phyloP scores from a whole-genome alignment of 2,797 vertebrate genomes.

The Cuculus canorus region DNA sequence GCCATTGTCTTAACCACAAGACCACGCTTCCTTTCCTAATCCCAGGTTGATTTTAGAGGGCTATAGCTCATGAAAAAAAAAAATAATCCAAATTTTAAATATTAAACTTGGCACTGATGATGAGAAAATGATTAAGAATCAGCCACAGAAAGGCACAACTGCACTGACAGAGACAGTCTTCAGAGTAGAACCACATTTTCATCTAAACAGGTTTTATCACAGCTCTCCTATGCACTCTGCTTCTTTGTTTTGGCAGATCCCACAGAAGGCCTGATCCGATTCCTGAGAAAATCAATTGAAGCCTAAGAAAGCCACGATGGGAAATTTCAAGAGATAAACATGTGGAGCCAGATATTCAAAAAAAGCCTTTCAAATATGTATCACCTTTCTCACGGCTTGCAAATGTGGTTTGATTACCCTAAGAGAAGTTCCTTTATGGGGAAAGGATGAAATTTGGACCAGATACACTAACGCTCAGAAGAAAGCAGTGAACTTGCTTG shows the following conservation, averaged over 20 bases:
- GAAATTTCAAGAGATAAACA: slow-evolving; percentile 31
- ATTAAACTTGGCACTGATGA: slow-evolving; percentile 26
- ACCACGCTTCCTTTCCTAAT: slow-evolving; percentile 34
- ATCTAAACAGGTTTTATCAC: slow-evolving; percentile 40
- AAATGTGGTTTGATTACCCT: background rate
- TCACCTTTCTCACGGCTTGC: slow-evolving; percentile 9
- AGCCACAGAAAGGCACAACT: slow-evolving; percentile 9
- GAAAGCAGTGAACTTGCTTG: background rate
- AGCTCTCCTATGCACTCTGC: slow-evolving; percentile 12
- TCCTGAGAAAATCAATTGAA: slow-evolving; percentile 34
- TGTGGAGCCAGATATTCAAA: slow-evolving; percentile 21
- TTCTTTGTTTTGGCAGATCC: slow-evolving; percentile 43
- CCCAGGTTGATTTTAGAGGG: slow-evolving; percentile 22
- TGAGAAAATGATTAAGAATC: slow-evolving; percentile 46
- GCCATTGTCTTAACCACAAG: slow-evolving; percentile 21
- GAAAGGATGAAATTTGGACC: background rate
- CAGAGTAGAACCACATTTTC: slow-evolving; percentile 54
- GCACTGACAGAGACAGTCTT: background rate
- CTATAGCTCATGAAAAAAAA: background rate
- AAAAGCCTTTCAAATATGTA: background rate
- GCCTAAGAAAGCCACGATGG: slow-evolving; percentile 22
- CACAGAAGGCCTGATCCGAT: background rate
- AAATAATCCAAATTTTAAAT: background rate
- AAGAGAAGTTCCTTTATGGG: background rate
- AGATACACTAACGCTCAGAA: background rate